Evolutionary conservation across 2,888 invertebrate species (phyloP), one percentile per base, ranked within the genome.

Genomic region (Trichogramma dendrolimi): DNA sequence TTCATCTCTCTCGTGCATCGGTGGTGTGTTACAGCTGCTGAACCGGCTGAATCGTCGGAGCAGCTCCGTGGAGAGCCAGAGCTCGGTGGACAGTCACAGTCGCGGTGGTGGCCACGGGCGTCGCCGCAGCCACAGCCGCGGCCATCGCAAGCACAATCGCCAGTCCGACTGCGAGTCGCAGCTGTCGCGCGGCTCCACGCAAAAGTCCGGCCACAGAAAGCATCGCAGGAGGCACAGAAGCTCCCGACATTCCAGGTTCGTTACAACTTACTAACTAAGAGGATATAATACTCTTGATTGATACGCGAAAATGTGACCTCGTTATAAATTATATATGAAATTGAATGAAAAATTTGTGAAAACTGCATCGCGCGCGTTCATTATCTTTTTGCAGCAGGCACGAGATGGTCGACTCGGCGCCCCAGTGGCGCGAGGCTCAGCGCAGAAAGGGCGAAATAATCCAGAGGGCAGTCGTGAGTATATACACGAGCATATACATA

Each of bases 81-180:
- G 92, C 79, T 92, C 92, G 41, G 91, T 90, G 69, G 94, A 94
- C 77, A 83, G 83, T 71, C 81, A 83, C 71, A 87, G 77, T 67
- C 76, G 79, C 41, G 73, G 90, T 71, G 27, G 27, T 2, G 89
- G 90, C 76, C 86, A 87, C 27, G 71, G 14, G 48, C 90, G 92
- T 75, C 86, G 92, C 55, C 90, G 91, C 60, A 83, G 83, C 72
- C 81, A 83, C 72, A 88, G 90, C 73, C 89, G 90, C 77, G 86
- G 87, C 72, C 92, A 92, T 76, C 86, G 92, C 47, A 91, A 91
- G 71, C 86, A 78, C 64, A 78, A 91, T 68, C 84, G 89, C 72
- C 86, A 91, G 69, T 94, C 94, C 1, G 94, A 94, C 76, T 93
- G 92, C 69, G 94, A 94, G 80, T 94, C 94, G 72, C 94, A 94